Conservation (phyloP, 2,113 vertebrate species). For the Andinoacara biseriatus region DNA sequence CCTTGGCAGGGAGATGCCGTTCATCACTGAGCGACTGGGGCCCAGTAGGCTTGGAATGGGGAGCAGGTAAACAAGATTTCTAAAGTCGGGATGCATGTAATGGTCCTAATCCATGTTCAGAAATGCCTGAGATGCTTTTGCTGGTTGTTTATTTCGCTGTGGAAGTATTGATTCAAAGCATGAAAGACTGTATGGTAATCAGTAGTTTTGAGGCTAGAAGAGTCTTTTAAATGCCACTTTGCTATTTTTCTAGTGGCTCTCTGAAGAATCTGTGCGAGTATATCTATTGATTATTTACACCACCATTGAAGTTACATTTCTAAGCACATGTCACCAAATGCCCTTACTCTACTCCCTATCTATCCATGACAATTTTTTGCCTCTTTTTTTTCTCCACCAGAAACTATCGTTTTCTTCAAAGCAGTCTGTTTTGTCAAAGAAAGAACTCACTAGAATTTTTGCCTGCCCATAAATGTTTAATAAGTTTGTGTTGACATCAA, state of each 20-base stretch:
- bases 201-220: slow-evolving; percentile 38
- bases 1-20: slow-evolving; percentile 30
- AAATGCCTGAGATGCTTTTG: slow-evolving; percentile 31
- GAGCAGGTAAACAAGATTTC: slow-evolving; percentile 50
- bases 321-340: slow-evolving; percentile 24
- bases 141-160: slow-evolving; percentile 37
- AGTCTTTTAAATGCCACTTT: slow-evolving; percentile 43
- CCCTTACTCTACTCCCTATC: background rate
- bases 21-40: slow-evolving; percentile 42
- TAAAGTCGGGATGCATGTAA: slow-evolving; percentile 58
- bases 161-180: slow-evolving; percentile 57
- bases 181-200: slow-evolving; percentile 49
- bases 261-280: slow-evolving; percentile 12
- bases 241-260: slow-evolving; percentile 42
- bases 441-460: slow-evolving; percentile 1
- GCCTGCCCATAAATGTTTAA: slow-evolving; percentile 29
- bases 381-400: slow-evolving; percentile 2
- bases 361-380: slow-evolving; percentile 1
- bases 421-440: slow-evolving; percentile 20
- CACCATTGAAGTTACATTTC: slow-evolving; percentile 48
- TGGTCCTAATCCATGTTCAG: slow-evolving; percentile 43
- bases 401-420: slow-evolving; percentile 35
- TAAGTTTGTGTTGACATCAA: background rate
- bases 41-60: slow-evolving; percentile 19
- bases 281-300: slow-evolving; percentile 57